Evolutionary conservation across 2,797 vertebrate species (phyloP).

Genomic region (Sarcoramphus papa): DNA sequence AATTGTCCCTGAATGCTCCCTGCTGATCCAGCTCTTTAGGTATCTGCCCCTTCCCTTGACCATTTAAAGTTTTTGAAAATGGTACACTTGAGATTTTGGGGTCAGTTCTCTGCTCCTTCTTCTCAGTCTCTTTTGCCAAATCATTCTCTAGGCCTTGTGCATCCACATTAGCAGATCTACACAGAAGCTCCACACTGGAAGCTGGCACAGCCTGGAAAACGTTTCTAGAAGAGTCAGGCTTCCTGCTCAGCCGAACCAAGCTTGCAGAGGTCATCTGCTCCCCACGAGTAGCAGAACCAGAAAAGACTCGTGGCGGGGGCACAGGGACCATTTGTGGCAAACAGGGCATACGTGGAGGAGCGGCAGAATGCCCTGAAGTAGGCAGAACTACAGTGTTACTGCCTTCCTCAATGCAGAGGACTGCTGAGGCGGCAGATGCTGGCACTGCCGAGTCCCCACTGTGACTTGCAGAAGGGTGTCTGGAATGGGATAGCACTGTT

Average conservation of each 20-base stretch:
- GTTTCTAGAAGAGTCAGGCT: slow-evolving; percentile 62
- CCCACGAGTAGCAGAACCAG: slow-evolving; percentile 35
- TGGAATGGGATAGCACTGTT: not conserved
- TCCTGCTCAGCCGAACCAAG: slow-evolving; percentile 52
- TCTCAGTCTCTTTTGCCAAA: not conserved
- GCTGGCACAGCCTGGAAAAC: slow-evolving; percentile 57
- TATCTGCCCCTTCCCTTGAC: not conserved
- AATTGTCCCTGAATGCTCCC: not conserved
- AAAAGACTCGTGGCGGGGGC: slow-evolving; percentile 54
- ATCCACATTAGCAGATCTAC: slow-evolving; percentile 55
- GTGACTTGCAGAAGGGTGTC: not conserved
- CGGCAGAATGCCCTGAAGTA: not conserved
- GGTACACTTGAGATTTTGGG: slow-evolving; percentile 56
- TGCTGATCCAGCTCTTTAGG: not conserved
- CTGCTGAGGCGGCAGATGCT: slow-evolving; percentile 65
- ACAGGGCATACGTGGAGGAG: not conserved
- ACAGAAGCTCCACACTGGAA: slow-evolving; percentile 57
- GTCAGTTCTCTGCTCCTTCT: not conserved
- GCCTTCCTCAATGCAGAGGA: slow-evolving; percentile 71
- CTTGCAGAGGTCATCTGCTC: not conserved
- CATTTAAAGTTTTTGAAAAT: not conserved
- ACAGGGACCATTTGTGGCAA: not conserved
- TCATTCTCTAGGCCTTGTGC: not conserved
- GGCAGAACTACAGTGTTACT: not conserved
- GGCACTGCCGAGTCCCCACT: slow-evolving; percentile 19